Percentiles rank a stretch among this genome's conserved stretches.
Evolutionary conservation across 2,888 invertebrate species (phyloP).

Genomic region (Bruchidius siliquastri): DNA sequence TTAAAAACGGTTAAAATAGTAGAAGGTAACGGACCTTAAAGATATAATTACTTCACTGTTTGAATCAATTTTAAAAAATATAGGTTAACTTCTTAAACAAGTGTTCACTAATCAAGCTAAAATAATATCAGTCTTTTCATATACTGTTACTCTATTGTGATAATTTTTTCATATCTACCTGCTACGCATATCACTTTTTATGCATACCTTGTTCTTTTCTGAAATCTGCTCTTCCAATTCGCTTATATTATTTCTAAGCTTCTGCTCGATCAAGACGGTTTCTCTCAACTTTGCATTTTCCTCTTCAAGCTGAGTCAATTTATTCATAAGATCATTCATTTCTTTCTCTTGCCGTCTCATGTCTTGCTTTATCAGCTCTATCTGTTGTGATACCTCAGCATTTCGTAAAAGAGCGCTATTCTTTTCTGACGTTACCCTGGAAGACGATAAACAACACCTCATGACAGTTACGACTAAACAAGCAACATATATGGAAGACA

Average conservation of each 20-base stretch:
- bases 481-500: constrained; percentile 1
- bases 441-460: too few species aligned
- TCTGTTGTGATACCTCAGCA: constrained; percentile 76
- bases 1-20: constrained; percentile 6
- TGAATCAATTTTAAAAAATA: too few species aligned
- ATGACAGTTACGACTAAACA: background rate
- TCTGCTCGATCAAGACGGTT: constrained; percentile 48
- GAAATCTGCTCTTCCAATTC: constrained; percentile 58
- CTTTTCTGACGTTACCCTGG: constrained; percentile 68
- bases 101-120: too few species aligned
- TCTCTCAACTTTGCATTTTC: constrained; percentile 43
- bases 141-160: too few species aligned
- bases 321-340: constrained; percentile 56
- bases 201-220: constrained; percentile 59
- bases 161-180: background rate
- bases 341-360: constrained; percentile 65
- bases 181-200: background rate
- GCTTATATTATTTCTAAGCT: constrained; percentile 49
- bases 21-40: background rate
- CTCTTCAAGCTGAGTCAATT: constrained; percentile 54
- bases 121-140: too few species aligned
- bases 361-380: constrained; percentile 71
- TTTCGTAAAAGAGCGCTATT: constrained; percentile 71
- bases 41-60: too few species aligned
- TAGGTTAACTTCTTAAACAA: too few species aligned